Percentiles rank a stretch among this genome's conserved stretches.
These are phyloP conservation scores for Chelonus insularis DNA, from an alignment of 1,140 invertebrate species.

Conservation along the genomic window DNA sequence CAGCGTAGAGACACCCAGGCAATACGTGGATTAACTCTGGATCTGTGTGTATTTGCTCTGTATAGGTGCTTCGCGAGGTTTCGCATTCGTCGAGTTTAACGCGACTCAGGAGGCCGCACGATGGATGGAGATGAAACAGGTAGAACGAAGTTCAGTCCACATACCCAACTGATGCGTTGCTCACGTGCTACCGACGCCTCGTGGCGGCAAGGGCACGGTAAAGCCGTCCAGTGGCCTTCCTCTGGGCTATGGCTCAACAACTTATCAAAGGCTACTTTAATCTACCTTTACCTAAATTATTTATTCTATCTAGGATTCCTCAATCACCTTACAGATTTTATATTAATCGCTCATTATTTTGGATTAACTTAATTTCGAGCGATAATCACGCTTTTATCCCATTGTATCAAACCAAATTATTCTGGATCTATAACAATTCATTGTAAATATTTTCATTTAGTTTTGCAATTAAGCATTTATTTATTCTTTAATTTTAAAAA, in stretches of 20 bases:
- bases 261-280: conserved; percentile 57
- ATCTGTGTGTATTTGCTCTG: conserved; percentile 65
- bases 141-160: conserved; percentile 63
- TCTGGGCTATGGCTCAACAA: conserved; percentile 51
- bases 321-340: conserved; percentile 42
- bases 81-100: conserved; percentile 96
- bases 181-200: conserved; percentile 56
- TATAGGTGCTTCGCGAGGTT: conserved; percentile 85
- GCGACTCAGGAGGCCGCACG: conserved; percentile 83
- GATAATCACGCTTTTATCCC: conserved; percentile 1
- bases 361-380: conserved; percentile 4
- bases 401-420: neutral
- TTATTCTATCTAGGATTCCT: conserved; percentile 51
- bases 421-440: neutral
- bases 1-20: conserved; percentile 57
- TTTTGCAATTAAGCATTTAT: no score
- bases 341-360: neutral
- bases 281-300: conserved; percentile 49
- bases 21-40: conserved; percentile 62
- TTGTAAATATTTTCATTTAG: no score
- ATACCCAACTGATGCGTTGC: conserved; percentile 49
- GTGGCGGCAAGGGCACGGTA: conserved; percentile 57
- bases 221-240: conserved; percentile 55
- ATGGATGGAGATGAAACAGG: conserved; percentile 94
- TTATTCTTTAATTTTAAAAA: no score